Evolutionary conservation across 2,113 vertebrate species (phyloP).

Genomic region (Mesembrinibis cayennensis): DNA sequence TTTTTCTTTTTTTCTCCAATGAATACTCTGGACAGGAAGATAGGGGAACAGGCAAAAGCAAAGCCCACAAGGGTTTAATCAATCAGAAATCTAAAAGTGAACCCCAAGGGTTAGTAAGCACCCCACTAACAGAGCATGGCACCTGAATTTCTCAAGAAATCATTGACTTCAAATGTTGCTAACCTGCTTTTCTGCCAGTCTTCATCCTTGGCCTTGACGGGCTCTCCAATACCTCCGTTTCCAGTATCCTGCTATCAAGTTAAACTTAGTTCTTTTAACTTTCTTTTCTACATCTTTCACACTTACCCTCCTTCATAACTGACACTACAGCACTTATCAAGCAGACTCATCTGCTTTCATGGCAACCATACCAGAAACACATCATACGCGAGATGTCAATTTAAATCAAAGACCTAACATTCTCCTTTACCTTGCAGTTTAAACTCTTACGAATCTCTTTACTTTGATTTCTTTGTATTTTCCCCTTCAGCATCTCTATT

Average conservation of each 20-base stretch:
- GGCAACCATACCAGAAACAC: not conserved
- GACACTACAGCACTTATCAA: not conserved
- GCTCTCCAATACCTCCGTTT: not conserved
- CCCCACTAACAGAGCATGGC: not conserved
- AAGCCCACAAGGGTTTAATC: not conserved
- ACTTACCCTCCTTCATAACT: not conserved
- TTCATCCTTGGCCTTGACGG: not conserved
- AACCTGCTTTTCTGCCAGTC: not conserved
- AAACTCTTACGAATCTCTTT: rapidly evolving
- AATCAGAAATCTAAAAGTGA: not conserved
- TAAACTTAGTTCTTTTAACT: not conserved
- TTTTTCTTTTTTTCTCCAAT: not conserved
- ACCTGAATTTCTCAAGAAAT: not conserved
- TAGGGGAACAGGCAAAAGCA: not conserved
- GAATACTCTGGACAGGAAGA: not conserved
- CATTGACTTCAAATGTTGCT: not conserved
- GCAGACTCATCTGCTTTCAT: not conserved
- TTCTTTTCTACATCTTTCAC: not conserved
- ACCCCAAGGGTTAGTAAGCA: not conserved
- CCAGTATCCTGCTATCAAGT: not conserved
- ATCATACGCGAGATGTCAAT: rapidly evolving
- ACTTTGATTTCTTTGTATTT: not conserved
- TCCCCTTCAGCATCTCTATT: not conserved
- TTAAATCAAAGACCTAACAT: not conserved
- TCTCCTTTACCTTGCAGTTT: not conserved